A percentile compares a stretch with the other conserved stretches of the same genome.
phyloP scores from a whole-genome alignment of 2,888 invertebrate species.

The Cylindroiulus punctatus region DNA sequence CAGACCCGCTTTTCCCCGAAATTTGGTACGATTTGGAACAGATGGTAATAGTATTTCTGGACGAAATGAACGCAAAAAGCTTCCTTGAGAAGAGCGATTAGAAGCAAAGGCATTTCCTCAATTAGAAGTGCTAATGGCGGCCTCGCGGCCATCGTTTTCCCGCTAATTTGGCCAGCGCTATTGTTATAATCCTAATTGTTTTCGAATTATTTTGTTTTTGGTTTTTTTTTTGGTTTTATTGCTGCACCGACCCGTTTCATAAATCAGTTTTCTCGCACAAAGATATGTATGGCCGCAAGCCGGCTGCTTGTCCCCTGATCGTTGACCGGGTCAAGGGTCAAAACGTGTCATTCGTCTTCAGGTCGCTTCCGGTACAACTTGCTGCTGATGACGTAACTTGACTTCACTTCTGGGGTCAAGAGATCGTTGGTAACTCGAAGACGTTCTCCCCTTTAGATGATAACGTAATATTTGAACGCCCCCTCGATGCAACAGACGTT shows the following conservation, averaged over 20 bases:
- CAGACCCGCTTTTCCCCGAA: background rate
- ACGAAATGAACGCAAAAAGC: background rate
- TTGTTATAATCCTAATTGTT: conserved; percentile 13
- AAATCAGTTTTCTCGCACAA: background rate
- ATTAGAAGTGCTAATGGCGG: conserved; percentile 19
- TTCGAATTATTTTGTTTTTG: conserved; percentile 49
- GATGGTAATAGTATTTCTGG: background rate
- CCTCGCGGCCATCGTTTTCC: conserved; percentile 13
- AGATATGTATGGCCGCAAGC: background rate
- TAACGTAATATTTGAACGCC: too few relatives aligned
- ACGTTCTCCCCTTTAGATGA: too few relatives aligned
- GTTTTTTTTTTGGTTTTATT: background rate
- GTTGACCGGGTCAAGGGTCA: background rate
- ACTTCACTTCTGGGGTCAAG: background rate
- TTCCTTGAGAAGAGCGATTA: conserved; percentile 9
- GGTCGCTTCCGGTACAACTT: background rate
- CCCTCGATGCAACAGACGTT: too few relatives aligned
- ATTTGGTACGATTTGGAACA: conserved; percentile 11
- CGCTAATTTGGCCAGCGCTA: background rate
- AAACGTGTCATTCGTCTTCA: background rate
- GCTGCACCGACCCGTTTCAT: background rate
- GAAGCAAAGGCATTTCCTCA: conserved; percentile 17
- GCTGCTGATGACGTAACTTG: background rate
- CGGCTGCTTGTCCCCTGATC: background rate
- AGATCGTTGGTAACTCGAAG: background rate